Evolutionary conservation across 2,888 invertebrate genomes (phyloP), one percentile per base, ranked within the genome.

Genomic region (Parthenolecanium corni): DNA sequence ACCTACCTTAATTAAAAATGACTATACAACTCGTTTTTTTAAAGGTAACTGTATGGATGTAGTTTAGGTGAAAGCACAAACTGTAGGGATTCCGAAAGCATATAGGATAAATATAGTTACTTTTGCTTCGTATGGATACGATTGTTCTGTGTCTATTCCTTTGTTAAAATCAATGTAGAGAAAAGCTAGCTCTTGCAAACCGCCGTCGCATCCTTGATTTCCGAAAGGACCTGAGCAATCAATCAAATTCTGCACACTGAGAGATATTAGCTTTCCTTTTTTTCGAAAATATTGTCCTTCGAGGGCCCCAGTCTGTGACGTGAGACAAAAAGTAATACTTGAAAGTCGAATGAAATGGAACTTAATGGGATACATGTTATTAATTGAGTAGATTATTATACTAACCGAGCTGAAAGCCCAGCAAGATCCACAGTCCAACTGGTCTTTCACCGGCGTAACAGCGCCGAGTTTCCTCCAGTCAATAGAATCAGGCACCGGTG

Each of bases 381-480:
- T n/a, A n/a, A n/a, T n/a, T n/a, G n/a, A n/a, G n/a, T n/a, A n/a
- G n/a, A n/a, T n/a, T n/a, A n/a, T n/a, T n/a, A n/a, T n/a, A n/a
- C n/a, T 84, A n/a, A n/a, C n/a, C 18, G 87, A 77, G 70, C 90
- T 90, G 79, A 94, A 94, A 51, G 91, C 82, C 93, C 93, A 94
- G 79, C 84, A 85, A 0, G 81, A 81, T 18, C 83, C 83, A 72
- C 83, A 84, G 20, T 78, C 77, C 9, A 79, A 89, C 79, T 94
- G 93, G 78, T 94, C 85, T 76, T 94, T 93, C 67, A 94, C 78
- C 1, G 79, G 81, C 14, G 93, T 92, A 65, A 94, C 93, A 66
- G 89, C 89, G 52, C 92, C 92, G 67, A 82, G 72, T 63, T 77
- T 71, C 71, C 91, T 82, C 94, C 94, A 94, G 76, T 94, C 92